Conservation (phyloP, 2,888 invertebrate species). For the Drosophila fulvimacula region DNA sequence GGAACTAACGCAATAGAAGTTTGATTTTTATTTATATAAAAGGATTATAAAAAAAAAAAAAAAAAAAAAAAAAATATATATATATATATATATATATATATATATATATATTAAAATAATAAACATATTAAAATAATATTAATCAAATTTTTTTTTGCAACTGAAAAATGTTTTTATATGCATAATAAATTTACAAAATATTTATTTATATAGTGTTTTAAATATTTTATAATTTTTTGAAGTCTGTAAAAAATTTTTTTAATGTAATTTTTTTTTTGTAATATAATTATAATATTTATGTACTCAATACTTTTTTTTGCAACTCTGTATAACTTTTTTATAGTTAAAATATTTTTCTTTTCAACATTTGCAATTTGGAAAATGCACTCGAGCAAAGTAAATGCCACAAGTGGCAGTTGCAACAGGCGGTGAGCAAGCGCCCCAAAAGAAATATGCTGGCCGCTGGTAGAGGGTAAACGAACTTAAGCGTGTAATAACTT, state of each 20-base stretch:
- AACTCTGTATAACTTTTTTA: no score
- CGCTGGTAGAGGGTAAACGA: slow-evolving; percentile 16
- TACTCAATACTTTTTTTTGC: not conserved
- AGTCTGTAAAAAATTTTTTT: not conserved
- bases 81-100: no score
- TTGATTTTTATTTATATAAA: not conserved
- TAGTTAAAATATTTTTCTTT: not conserved
- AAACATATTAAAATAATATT: no score
- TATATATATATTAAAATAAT: no score
- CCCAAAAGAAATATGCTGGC: slow-evolving; percentile 9
- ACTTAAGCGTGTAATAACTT: slow-evolving; percentile 27
- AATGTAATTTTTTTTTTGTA: not conserved
- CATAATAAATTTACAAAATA: not conserved
- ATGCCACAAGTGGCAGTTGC: slow-evolving; percentile 9
- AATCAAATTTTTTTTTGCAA: no score
- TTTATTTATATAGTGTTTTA: not conserved
- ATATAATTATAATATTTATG: not conserved
- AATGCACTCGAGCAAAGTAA: not conserved
- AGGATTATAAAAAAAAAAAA: not conserved
- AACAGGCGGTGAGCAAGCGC: not conserved
- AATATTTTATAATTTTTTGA: not conserved
- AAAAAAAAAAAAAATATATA: no score
- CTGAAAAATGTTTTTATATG: no score
- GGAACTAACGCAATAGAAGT: not conserved
- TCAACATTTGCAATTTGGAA: not conserved